Conservation (phyloP, 2,888 invertebrate species). For the Ectropis crepuscularia region DNA sequence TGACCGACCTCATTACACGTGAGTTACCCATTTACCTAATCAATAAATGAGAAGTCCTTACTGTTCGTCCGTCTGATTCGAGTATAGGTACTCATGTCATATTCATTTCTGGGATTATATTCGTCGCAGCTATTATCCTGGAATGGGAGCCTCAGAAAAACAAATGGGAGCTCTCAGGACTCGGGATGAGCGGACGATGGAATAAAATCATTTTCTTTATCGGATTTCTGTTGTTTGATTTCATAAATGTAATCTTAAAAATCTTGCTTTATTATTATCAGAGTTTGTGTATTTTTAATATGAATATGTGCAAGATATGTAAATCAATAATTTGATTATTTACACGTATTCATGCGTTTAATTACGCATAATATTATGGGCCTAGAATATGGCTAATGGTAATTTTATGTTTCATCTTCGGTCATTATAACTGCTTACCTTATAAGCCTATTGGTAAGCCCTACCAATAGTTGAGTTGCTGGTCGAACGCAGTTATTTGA, state of each 20-base stretch:
- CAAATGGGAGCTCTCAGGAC: constrained; percentile 22
- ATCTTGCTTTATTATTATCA: not conserved
- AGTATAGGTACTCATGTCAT: constrained; percentile 24
- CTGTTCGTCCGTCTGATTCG: constrained; percentile 12
- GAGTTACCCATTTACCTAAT: no score
- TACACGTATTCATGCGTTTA: no score
- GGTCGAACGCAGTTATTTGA: no score
- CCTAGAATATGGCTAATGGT: no score
- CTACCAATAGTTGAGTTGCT: no score
- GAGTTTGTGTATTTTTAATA: not conserved
- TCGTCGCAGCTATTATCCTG: constrained; percentile 31
- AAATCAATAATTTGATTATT: no score
- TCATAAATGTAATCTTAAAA: constrained; percentile 7
- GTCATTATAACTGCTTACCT: no score
- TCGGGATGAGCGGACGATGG: constrained; percentile 18
- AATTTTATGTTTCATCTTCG: no score
- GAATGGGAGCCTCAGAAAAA: constrained; percentile 31
- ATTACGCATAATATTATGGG: no score
- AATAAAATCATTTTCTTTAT: constrained; percentile 20
- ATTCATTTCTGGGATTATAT: constrained; percentile 34
- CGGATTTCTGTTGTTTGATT: constrained; percentile 17
- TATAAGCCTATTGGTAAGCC: no score
- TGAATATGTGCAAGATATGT: no score
- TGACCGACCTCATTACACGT: no score
- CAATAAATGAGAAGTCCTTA: constrained; percentile 10